Evolutionary conservation across 2,888 invertebrate genomes (phyloP), one percentile per base, ranked within the genome.

Genomic region (Galerucella nymphaeae): DNA sequence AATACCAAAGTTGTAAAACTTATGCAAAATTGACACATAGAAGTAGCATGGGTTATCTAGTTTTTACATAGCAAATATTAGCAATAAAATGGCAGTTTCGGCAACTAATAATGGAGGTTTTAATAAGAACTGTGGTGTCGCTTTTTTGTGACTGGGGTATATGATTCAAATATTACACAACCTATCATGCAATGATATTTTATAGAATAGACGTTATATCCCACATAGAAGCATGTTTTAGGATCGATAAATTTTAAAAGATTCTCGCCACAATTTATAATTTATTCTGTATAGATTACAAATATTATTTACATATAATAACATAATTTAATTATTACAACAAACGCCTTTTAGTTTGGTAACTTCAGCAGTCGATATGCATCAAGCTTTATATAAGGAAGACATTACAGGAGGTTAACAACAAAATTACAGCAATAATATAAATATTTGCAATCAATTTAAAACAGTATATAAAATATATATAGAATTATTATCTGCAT

Each of bases 201-300:
- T n/a, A n/a, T n/a, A n/a, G n/a, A n/a, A 30, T 30, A 30, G 10
- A 13, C 45, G 13, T 48, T 48, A 8, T 48, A 48, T 48, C 48
- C 48, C 48, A 48, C 53, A 53, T 53, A 53, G 53, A 53, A 48
- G 48, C n/a, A 48, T 48, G 53, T 53, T 64, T 62, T 57, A 50
- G 64, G 67, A 59, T 64, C 64, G 65, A 70, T 72, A 72, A 65
- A 66, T 71, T 69, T 67, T 70, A 73, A 70, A 76, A 75, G 73
- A 75, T 71, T 58, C 61, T 82, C 80, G 80, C 81, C 83, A 83
- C 81, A 83, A 78, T 82, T 82, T 82, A 83, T 82, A 83, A 77
- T 82, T 82, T 82, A 83, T 83, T 77, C 78, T 79, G 80, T 81
- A 81, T 82, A 82, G 81, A 80, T 82, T 82, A 83, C 83, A 83